Base-by-base conservation (phyloP, 2,888 invertebrate genomes). In the Drosophila limbata region DNA sequence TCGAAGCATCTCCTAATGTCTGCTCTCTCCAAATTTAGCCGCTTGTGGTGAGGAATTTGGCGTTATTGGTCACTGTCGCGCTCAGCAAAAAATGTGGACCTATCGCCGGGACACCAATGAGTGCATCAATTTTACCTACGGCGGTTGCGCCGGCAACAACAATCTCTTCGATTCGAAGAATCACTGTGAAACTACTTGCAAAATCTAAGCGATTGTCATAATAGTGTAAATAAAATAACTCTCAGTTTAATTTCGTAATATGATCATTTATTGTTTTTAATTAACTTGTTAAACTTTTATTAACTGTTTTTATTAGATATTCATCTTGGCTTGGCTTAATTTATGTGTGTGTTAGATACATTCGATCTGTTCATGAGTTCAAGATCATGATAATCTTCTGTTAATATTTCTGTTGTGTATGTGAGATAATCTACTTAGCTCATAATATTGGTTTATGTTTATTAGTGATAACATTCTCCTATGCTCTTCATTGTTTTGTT, bases 81-180 rank as follows among this genome's bases (percentile, higher is more conserved):
- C 57, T 0, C 8, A 28, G 13, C 6, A 50, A 1, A 1, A 5
- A 1, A 76, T 25, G 33, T 84, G 68, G 71, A 78, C 87, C 1
- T 84, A 84, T 39, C 74, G 73, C 19, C 48, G 35, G 11, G 78
- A 74, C 5, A 66, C 61, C 0, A 84, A 84, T 21, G 71, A 94
- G 90, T 97, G 97, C 90, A 92, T 95, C 28, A 94, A 94, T 15
- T 97, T 97, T 91, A 93, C 93, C 37, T 97, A 95, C 91, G 95
- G 96, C 4, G 95, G 95, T 6, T 95, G 95, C 81, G 91, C 95
- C 17, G 96, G 96, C 21, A 97, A 96, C 86, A 94, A 94, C 73
- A 97, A 97, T 90, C 95, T 95, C 80, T 97, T 97, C 90, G 92
- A 94, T 4, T 93, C 94, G 1, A 91, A 92, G 39, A 93, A 94